Evolutionary conservation across 2,888 invertebrate genomes (phyloP), one percentile per base, ranked within the genome.

Genomic region (Spodoptera exigua): DNA sequence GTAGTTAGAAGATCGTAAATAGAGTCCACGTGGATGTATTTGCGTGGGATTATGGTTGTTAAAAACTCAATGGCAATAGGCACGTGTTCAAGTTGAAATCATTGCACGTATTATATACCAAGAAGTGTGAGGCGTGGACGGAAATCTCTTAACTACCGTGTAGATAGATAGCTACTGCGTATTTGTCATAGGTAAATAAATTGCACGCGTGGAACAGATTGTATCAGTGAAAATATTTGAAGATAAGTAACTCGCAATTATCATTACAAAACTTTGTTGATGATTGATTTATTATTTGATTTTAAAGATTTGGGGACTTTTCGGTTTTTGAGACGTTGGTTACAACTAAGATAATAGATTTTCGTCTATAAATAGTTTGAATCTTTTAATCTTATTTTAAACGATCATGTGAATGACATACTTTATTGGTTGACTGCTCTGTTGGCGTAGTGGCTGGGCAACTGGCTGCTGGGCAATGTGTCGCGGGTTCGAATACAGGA

Each of bases 301-400:
- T 27, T 27, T 9, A 7, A 9, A 27, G 1, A 27, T 5, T 9
- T 1, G 1, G 7, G 1, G 27, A 27, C n/a, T n/a, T n/a, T n/a
- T 27, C 27, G 7, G 9, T 27, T 5, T 9, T 27, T 27, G 27
- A 27, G 7, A 27, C 47, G 21, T 16, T n/a, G n/a, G n/a, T n/a
- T n/a, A n/a, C n/a, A n/a, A n/a, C n/a, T n/a, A n/a, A n/a, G n/a
- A n/a, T n/a, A n/a, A n/a, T n/a, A n/a, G n/a, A n/a, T n/a, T n/a
- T n/a, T n/a, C n/a, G n/a, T 62, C 56, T 54, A 70, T 63, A 70
- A 79, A 78, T 70, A 66, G 72, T 79, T 76, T 62, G 57, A 61
- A 62, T 65, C 66, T n/a, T n/a, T n/a, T n/a, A n/a, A n/a, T n/a
- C n/a, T n/a, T n/a, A n/a, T n/a, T n/a, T n/a, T n/a, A n/a, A n/a